These are phyloP conservation scores for Psilopsiagon aurifrons DNA, from an alignment of 2,113 vertebrate genomes.

Conservation along the genomic window DNA sequence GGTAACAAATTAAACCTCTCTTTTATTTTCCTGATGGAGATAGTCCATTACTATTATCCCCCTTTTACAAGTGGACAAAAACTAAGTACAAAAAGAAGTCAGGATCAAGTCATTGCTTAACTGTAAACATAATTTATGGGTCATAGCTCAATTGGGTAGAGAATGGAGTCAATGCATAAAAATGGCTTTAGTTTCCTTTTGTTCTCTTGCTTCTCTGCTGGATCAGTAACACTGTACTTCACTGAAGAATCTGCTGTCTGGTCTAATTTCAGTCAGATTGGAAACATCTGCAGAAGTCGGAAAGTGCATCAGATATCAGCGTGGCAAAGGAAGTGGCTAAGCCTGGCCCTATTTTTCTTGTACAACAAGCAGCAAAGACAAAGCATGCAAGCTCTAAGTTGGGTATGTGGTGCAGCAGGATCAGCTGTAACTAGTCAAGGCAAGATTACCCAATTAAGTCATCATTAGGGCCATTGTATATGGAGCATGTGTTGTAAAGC, in stretches of 20 bases:
- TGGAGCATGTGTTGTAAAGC: neutral
- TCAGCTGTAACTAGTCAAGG: neutral
- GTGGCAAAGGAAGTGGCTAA: neutral
- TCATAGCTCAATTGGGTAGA: neutral
- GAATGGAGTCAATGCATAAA: neutral
- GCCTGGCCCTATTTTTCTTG: neutral
- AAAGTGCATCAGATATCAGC: neutral
- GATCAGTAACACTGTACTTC: conserved; percentile 16
- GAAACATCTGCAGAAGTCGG: conserved; percentile 34
- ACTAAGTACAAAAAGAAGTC: neutral
- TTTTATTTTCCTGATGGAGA: neutral
- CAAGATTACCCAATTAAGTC: neutral
- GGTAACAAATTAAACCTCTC: neutral
- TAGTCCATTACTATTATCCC: neutral
- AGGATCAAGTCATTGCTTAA: neutral
- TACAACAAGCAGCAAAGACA: neutral
- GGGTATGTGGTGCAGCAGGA: neutral
- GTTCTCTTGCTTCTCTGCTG: neutral
- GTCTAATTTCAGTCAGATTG: conserved; percentile 25
- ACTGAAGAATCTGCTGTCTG: conserved; percentile 36
- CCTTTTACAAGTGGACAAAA: neutral
- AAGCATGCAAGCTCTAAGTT: neutral
- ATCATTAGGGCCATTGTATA: neutral
- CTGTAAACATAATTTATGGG: neutral
- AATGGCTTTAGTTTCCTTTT: neutral